Conservation (phyloP, 2,888 invertebrate species). For the Pantelozetes paolii region DNA sequence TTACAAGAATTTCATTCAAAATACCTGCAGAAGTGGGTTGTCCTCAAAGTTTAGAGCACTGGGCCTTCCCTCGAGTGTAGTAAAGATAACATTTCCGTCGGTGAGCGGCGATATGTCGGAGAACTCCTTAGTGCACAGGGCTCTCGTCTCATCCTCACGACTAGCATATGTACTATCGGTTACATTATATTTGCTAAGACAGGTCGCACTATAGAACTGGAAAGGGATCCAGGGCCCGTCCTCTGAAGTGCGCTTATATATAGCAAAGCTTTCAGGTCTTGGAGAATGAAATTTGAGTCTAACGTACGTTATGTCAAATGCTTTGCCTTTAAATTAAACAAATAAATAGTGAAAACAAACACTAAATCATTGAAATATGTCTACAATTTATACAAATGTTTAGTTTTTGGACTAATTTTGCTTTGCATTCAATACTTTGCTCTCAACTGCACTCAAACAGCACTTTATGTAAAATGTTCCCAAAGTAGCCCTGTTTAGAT, state of each 20-base stretch:
- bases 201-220: slow-evolving; percentile 87
- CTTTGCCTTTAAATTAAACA: slow-evolving; percentile 66
- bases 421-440: not conserved
- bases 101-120: slow-evolving; percentile 94
- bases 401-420: not conserved
- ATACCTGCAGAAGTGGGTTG: slow-evolving; percentile 80
- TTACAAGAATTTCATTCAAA: slow-evolving; percentile 42
- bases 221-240: slow-evolving; percentile 80
- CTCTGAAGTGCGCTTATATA: slow-evolving; percentile 76
- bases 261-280: slow-evolving; percentile 92
- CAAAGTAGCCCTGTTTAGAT: too few relatives aligned
- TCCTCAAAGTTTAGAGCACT: slow-evolving; percentile 87
- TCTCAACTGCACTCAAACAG: not conserved
- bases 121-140: slow-evolving; percentile 96
- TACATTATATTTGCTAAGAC: slow-evolving; percentile 81
- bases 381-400: not conserved
- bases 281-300: slow-evolving; percentile 89
- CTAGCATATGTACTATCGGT: slow-evolving; percentile 69
- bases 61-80: slow-evolving; percentile 88
- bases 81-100: slow-evolving; percentile 90
- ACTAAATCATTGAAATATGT: not conserved
- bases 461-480: too few relatives aligned
- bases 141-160: slow-evolving; percentile 77
- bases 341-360: slow-evolving; percentile 1
- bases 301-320: slow-evolving; percentile 95